A percentile compares a stretch with the other conserved stretches of the same genome.
These are phyloP conservation scores for Calyptommatus sinebrachiatus DNA, from an alignment of 2,113 vertebrate genomes.

Conservation along the genomic window DNA sequence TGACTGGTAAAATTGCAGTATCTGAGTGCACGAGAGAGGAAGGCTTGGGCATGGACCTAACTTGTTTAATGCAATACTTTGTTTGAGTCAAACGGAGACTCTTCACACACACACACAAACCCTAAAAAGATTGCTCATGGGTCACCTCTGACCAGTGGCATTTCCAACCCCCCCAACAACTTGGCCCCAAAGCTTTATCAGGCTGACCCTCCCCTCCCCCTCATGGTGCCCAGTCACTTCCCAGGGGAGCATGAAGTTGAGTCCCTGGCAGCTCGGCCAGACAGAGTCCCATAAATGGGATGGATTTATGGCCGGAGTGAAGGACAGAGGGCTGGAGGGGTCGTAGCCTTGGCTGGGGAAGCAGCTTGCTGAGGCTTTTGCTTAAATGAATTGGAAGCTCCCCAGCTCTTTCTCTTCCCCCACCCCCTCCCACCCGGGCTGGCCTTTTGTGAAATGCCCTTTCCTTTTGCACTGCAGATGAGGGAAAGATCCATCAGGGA, in stretches of 20 bases:
- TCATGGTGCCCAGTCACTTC: not conserved
- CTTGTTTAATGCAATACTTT: not conserved
- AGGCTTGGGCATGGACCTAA: not conserved
- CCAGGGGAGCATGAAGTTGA: conserved; percentile 27
- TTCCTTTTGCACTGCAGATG: not conserved
- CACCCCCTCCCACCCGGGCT: not conserved
- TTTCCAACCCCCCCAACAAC: not conserved
- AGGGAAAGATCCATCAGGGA: not conserved
- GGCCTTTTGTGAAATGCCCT: conserved; percentile 4
- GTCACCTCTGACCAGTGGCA: conserved; percentile 8
- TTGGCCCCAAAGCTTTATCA: not conserved
- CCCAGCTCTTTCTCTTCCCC: not conserved
- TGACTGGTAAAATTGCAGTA: not conserved
- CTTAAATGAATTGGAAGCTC: conserved; percentile 29
- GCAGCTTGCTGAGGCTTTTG: conserved; percentile 19
- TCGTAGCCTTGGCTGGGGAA: conserved; percentile 19
- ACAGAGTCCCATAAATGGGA: conserved; percentile 29
- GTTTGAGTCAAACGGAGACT: not conserved
- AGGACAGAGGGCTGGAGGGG: conserved; percentile 4
- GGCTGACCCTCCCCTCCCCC: conserved; percentile 2
- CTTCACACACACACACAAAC: not conserved
- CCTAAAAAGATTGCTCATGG: not conserved
- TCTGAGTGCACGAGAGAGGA: too few species aligned
- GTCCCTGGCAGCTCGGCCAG: conserved; percentile 29
- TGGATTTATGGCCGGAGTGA: conserved; percentile 14